phyloP scores from a whole-genome alignment of 2,797 vertebrate genomes.

The Varecia variegata region DNA sequence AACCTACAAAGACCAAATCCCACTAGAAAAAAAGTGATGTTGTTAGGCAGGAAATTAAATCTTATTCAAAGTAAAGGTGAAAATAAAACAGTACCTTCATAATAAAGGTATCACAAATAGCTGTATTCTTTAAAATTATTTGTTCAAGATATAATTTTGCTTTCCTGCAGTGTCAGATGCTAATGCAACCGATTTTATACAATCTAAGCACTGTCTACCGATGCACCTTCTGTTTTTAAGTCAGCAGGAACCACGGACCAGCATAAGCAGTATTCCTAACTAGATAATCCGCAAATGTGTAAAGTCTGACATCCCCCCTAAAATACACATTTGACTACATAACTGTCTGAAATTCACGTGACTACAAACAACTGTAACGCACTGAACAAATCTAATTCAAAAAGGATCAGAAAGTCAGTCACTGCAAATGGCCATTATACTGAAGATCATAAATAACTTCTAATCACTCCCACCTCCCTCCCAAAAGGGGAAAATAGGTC shows the following conservation, averaged over 20 bases:
- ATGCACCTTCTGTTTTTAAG: conserved; percentile 65
- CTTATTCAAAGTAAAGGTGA: conserved; percentile 44
- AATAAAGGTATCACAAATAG: conserved; percentile 57
- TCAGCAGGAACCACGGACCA: conserved; percentile 56
- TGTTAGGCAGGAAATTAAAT: conserved; percentile 33
- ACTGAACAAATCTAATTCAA: background rate
- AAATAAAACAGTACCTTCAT: conserved; percentile 56
- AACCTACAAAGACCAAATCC: conserved; percentile 31
- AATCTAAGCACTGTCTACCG: conserved; percentile 57
- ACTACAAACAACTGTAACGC: conserved; percentile 38
- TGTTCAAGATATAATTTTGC: conserved; percentile 58
- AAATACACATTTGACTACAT: conserved; percentile 39
- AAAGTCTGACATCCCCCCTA: background rate
- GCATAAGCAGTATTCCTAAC: conserved; percentile 58
- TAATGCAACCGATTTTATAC: conserved; percentile 69
- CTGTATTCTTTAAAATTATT: conserved; percentile 44
- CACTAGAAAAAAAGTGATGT: background rate
- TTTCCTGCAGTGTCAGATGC: conserved; percentile 64
- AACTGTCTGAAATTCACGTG: conserved; percentile 16
- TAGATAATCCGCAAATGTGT: conserved; percentile 55
- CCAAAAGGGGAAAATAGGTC: background rate
- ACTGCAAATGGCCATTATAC: background rate
- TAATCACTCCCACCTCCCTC: background rate
- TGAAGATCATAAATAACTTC: conserved; percentile 2
- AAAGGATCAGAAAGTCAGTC: conserved; percentile 28